phyloP scores from a whole-genome alignment of 1,140 invertebrate genomes.

The Caenorhabditis tropicalis region DNA sequence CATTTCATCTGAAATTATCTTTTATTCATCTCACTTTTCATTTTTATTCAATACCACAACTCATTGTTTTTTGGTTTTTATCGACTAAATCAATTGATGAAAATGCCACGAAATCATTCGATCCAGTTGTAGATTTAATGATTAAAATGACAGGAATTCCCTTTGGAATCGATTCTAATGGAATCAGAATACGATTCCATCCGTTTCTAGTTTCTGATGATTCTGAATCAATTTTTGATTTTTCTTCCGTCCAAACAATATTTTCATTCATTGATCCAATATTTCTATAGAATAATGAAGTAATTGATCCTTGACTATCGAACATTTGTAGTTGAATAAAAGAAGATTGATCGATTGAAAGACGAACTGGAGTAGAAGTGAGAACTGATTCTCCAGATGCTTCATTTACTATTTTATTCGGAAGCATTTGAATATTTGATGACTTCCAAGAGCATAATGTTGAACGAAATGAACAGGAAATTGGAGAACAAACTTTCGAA shows the following conservation, averaged over 20 bases:
- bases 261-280: slow-evolving; percentile 20
- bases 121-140: background rate
- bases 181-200: slow-evolving; percentile 3
- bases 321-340: slow-evolving; percentile 38
- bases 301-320: background rate
- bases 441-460: background rate
- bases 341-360: background rate
- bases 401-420: slow-evolving; percentile 27
- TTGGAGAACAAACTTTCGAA: slow-evolving; percentile 9
- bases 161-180: slow-evolving; percentile 2
- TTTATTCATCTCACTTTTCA: too few species aligned
- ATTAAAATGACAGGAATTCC: slow-evolving; percentile 20
- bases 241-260: background rate
- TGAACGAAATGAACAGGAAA: background rate
- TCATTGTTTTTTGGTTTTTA: background rate
- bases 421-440: slow-evolving; percentile 12
- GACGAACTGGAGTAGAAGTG: background rate
- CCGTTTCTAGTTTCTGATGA: background rate
- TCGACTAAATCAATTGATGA: slow-evolving; percentile 11
- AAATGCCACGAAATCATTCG: slow-evolving; percentile 28
- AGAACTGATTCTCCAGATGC: background rate
- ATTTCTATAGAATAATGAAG: background rate
- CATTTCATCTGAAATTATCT: slow-evolving; percentile 14
- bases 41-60: background rate
- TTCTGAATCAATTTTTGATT: too few species aligned